Evolutionary conservation across 2,888 invertebrate genomes (phyloP), one percentile per base, ranked within the genome.

Genomic region (Chloroclystis v-ata): DNA sequence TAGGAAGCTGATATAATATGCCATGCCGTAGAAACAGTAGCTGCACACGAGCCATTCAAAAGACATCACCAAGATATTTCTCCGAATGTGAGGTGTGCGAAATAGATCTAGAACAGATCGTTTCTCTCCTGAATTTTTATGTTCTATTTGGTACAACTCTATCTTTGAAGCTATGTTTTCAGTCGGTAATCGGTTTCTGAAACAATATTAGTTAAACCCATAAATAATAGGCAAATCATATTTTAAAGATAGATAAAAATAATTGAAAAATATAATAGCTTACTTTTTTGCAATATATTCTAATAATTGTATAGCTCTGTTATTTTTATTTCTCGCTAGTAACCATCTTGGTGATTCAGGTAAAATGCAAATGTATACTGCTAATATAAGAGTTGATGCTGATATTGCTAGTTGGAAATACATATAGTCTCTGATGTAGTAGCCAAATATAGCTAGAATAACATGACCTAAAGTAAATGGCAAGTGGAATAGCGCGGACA

Each of bases 271-370:
- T 16, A 8, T 25, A 33, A 38, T 6, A 49, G 72, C 79, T 59
- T 63, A 87, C 67, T 66, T 65, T 63, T 85, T 89, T 1, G 94
- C 94, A 2, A 92, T 91, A 45, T 82, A 89, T 65, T 91, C 89
- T 52, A 95, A 72, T n/a, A 93, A 79, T 43, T 67, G 62, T 1
- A 92, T 80, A 0, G 94, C 92, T 49, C 89, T 75, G 7, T 89
- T 89, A 39, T 90, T 84, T 57, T 88, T 89, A 1, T 92, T 92
- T 8, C 89, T 89, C 10, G 92, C 91, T 28, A 94, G 77, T 11
- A 95, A 82, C 94, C 95, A 95, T 59, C 94, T 89, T 0, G 95
- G 94, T 0, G 94, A 92, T 81, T 95, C 95, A 3, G 94, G 94
- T 33, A 95, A 76, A 29, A 93, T 59, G 87, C 92, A 93, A 64